Conservation (phyloP, 1,140 invertebrate species). For the Chymomyza costata region DNA sequence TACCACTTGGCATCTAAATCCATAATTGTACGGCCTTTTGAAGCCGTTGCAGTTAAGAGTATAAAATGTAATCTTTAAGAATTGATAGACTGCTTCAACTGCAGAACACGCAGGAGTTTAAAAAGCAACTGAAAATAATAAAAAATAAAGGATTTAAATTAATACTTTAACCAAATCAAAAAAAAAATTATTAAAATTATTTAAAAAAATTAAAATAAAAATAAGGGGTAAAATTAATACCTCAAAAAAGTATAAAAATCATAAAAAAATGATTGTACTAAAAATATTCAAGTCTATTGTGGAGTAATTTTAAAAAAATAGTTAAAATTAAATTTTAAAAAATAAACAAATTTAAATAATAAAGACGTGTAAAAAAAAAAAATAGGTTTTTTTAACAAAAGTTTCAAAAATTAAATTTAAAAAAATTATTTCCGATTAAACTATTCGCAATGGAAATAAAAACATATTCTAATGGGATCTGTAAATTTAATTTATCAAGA, state of each 20-base stretch:
- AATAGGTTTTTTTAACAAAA: too few species aligned
- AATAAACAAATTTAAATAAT: too few species aligned
- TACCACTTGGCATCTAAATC: slow-evolving; percentile 61
- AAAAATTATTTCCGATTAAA: too few species aligned
- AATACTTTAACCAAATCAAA: slow-evolving; percentile 1
- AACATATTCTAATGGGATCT: too few species aligned
- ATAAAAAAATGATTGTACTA: too few species aligned
- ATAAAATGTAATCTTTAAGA: slow-evolving; percentile 11
- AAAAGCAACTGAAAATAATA: slow-evolving; percentile 43
- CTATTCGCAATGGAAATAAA: too few species aligned
- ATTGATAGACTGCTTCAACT: slow-evolving; percentile 21
- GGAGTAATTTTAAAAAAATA: too few species aligned
- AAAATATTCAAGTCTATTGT: too few species aligned
- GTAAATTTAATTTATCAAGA: too few species aligned
- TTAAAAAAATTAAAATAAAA: slow-evolving; percentile 5
- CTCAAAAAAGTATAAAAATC: neutral
- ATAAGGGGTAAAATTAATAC: neutral
- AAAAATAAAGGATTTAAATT: slow-evolving; percentile 4
- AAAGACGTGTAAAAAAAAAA: too few species aligned
- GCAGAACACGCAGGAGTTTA: slow-evolving; percentile 25
- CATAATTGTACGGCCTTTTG: slow-evolving; percentile 65
- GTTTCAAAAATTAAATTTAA: too few species aligned
- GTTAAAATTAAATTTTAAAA: too few species aligned
- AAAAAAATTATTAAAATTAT: neutral
- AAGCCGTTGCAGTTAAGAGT: slow-evolving; percentile 40